Conservation (phyloP, 2,888 invertebrate genomes). For the Saturnia japonica region DNA sequence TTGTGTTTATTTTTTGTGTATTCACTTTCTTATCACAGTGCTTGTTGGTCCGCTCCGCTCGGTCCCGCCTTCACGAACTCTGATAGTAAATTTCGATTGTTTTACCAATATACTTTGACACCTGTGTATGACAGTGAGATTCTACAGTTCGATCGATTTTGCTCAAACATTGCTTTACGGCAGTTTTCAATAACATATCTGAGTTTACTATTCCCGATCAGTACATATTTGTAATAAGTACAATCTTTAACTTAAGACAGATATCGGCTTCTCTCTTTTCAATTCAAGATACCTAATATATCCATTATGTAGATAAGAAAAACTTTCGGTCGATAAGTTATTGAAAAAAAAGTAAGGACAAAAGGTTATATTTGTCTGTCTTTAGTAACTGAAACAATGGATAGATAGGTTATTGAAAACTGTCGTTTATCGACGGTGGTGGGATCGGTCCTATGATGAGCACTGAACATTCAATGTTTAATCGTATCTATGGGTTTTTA, state of each 20-base stretch:
- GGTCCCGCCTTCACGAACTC: neutral
- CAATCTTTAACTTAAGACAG: too few species aligned
- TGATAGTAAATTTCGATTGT: neutral
- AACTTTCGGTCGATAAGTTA: too few species aligned
- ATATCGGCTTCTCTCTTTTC: too few species aligned
- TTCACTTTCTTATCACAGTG: neutral
- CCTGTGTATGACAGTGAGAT: neutral
- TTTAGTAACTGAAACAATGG: too few species aligned
- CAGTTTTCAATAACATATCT: too few species aligned
- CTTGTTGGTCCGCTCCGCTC: neutral
- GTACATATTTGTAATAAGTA: too few species aligned
- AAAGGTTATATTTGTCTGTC: too few species aligned
- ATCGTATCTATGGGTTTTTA: neutral
- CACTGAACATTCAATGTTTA: neutral
- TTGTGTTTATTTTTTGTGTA: neutral
- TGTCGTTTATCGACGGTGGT: neutral
- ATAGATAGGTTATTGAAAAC: too few species aligned
- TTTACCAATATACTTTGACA: neutral
- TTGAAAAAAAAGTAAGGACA: too few species aligned
- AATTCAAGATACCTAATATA: too few species aligned
- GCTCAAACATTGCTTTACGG: neutral
- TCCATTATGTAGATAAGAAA: too few species aligned
- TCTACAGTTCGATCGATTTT: neutral
- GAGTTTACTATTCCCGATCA: too few species aligned
- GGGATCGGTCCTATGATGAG: neutral